These are phyloP conservation scores for Embidobia sp. DNA, from an alignment of 2,888 invertebrate species.

Conservation along the genomic window DNA sequence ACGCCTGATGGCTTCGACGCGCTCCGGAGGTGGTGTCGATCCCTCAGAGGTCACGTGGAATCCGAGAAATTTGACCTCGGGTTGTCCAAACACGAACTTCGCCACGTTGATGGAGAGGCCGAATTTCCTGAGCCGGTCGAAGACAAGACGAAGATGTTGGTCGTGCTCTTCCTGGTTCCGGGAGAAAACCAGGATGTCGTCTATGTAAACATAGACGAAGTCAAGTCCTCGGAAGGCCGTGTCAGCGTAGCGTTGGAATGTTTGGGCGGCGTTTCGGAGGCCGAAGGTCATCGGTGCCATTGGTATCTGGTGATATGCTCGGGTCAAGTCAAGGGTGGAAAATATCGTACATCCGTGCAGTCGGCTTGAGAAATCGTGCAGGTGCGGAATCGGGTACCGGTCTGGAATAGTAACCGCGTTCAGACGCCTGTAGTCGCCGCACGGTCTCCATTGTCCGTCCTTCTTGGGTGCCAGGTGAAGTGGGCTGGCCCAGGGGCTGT, in stretches of 20 bases:
- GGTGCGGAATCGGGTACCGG: conserved; percentile 42
- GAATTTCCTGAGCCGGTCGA: not conserved
- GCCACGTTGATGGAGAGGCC: not conserved
- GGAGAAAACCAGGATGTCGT: conserved; percentile 1
- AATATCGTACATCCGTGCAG: conserved; percentile 28
- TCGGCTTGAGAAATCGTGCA: conserved; percentile 34
- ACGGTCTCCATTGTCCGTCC: conserved; percentile 7
- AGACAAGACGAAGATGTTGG: not conserved
- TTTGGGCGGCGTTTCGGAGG: not conserved
- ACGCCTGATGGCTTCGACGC: not conserved
- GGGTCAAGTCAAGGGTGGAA: conserved; percentile 25
- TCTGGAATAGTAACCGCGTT: conserved; percentile 35
- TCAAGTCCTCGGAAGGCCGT: not conserved
- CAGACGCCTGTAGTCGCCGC: conserved; percentile 23
- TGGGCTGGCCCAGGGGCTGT: conserved; percentile 39
- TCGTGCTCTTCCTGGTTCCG: not conserved
- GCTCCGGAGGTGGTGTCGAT: not conserved
- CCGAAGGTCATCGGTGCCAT: conserved; percentile 30
- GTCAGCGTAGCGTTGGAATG: not conserved
- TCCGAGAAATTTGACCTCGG: not conserved
- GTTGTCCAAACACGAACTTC: not conserved
- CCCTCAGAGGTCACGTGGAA: not conserved
- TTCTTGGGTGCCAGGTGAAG: conserved; percentile 36
- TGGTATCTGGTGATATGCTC: conserved; percentile 49
- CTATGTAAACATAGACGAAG: not conserved